A percentile compares a stretch with the other conserved stretches of the same genome.
These are phyloP conservation scores for Spizaetus ornatus DNA, from an alignment of 2,113 vertebrate genomes.

Conservation along the genomic window DNA sequence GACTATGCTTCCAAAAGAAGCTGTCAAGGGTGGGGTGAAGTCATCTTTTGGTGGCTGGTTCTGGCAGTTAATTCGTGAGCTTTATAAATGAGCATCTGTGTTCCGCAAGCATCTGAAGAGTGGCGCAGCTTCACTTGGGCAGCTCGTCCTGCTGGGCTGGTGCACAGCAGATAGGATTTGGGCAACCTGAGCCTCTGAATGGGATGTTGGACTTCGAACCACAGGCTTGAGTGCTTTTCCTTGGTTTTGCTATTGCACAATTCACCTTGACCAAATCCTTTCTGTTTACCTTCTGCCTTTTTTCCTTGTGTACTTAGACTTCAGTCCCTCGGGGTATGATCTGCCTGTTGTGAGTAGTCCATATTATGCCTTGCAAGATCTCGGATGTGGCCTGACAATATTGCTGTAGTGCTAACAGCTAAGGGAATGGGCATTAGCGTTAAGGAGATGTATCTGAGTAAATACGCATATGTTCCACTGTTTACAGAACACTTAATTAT, in stretches of 20 bases:
- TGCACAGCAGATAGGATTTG: rapidly evolving
- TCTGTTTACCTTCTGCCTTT: not conserved
- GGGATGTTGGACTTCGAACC: not conserved
- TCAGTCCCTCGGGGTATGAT: not conserved
- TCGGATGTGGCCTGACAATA: rapidly evolving
- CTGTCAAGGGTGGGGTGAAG: not conserved
- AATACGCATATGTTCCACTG: rapidly evolving
- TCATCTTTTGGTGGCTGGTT: not conserved
- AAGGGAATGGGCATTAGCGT: not conserved
- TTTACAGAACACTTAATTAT: not conserved
- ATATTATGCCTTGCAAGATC: not conserved
- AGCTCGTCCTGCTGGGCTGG: not conserved
- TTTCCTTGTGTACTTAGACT: not conserved
- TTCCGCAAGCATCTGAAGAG: not conserved
- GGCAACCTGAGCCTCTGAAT: not conserved
- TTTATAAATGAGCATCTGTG: not conserved
- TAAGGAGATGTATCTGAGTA: not conserved
- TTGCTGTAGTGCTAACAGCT: not conserved
- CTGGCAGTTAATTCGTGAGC: not conserved
- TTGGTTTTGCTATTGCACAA: not conserved
- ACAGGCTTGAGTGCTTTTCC: not conserved
- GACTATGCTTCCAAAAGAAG: not conserved
- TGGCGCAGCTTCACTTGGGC: rapidly evolving
- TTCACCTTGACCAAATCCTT: not conserved
- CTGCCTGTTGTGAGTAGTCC: rapidly evolving